Conservation (phyloP, 1,140 invertebrate genomes). For the Brachystomella parvula region DNA sequence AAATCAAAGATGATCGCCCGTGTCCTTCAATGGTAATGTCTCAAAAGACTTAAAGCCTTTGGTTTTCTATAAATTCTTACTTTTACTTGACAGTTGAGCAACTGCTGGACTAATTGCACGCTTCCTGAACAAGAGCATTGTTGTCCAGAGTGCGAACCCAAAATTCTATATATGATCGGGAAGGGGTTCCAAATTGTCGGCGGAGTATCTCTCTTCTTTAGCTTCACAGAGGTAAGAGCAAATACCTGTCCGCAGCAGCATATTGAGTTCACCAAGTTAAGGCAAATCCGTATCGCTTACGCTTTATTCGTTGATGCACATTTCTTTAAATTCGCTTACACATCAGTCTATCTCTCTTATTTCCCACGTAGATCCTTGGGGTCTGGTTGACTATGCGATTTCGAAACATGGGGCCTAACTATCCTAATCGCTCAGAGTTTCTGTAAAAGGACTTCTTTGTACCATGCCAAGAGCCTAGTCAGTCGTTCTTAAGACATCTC, state of each 20-base stretch:
- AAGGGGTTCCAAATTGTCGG: slow-evolving; percentile 84
- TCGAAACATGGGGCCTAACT: slow-evolving; percentile 86
- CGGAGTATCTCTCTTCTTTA: slow-evolving; percentile 89
- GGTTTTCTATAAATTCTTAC: background rate
- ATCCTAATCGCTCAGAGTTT: slow-evolving; percentile 91
- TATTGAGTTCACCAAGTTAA: too few relatives aligned
- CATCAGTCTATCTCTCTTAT: background rate
- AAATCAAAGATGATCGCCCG: slow-evolving; percentile 45
- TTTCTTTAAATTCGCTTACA: slow-evolving; percentile 4
- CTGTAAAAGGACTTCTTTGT: slow-evolving; percentile 55
- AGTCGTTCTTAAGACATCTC: too few relatives aligned
- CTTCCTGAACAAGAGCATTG: slow-evolving; percentile 27
- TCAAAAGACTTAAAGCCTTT: background rate
- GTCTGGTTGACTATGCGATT: slow-evolving; percentile 93
- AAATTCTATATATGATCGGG: slow-evolving; percentile 67
- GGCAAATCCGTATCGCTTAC: too few relatives aligned
- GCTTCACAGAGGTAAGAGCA: slow-evolving; percentile 83
- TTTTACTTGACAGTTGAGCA: too few relatives aligned
- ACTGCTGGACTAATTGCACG: too few relatives aligned
- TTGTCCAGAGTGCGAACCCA: slow-evolving; percentile 65
- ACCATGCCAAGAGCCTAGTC: background rate
- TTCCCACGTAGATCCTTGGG: slow-evolving; percentile 75
- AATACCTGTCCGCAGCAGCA: too few relatives aligned
- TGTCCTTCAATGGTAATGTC: slow-evolving; percentile 48
- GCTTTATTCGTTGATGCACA: too few relatives aligned